phyloP scores from a whole-genome alignment of 2,113 vertebrate genomes.

The Loxodonta africana region DNA sequence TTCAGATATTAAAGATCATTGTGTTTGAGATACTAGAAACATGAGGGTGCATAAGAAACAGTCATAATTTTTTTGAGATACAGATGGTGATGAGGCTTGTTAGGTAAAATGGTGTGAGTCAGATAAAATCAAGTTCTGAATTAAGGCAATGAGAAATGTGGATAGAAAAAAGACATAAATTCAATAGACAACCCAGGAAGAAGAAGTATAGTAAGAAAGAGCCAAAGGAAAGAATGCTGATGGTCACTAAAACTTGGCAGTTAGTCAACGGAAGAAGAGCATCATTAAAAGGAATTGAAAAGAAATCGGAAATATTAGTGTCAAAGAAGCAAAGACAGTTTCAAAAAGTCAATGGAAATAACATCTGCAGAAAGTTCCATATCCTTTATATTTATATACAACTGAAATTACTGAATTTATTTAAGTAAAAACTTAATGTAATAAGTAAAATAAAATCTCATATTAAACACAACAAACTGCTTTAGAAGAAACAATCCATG shows the following conservation, averaged over 20 bases:
- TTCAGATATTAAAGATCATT: not conserved
- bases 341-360: not conserved
- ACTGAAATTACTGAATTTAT: not conserved
- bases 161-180: not conserved
- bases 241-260: not conserved
- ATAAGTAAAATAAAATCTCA: not conserved
- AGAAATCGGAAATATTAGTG: not conserved
- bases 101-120: not conserved
- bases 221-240: not conserved
- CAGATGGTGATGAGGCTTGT: not conserved
- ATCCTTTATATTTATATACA: not conserved
- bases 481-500: not conserved
- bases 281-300: not conserved
- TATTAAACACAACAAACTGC: not conserved
- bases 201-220: not conserved
- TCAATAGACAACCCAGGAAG: not conserved
- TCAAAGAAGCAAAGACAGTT: not conserved
- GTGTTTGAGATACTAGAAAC: not conserved
- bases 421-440: not conserved
- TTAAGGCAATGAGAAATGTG: not conserved
- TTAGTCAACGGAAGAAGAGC: not conserved
- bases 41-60: not conserved
- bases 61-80: not conserved
- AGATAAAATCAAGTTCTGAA: not conserved
- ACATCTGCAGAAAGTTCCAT: not conserved